Evolutionary conservation across 2,113 vertebrate genomes (phyloP), one percentile per base, ranked within the genome.

Genomic region (Ctenodactylus gundi): DNA sequence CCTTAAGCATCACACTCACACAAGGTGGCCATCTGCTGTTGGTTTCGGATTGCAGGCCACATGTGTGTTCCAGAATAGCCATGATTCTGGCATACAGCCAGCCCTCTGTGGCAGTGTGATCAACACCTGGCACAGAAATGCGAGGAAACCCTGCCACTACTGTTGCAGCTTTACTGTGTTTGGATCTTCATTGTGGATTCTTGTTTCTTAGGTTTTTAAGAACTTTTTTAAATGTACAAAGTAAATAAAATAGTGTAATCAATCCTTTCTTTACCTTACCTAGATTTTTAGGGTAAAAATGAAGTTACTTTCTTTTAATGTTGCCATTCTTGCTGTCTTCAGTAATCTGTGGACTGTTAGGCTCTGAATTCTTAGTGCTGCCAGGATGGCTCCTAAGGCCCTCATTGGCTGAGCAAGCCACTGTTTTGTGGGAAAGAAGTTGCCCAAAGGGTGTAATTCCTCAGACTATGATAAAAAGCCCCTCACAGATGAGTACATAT

Each of bases 41-140:
- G 55, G 94, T 81, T 60, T 93, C 97, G 91, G 91, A 93, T 96
- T 97, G 96, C 96, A 85, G 65, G 27, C 64, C 91, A 44, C 72
- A 36, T 89, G 41, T 88, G 44, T 93, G 62, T 78, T 97, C 46
- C 46, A 62, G 80, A 94, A 88, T 93, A 96, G 76, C 86, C 4
- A 7, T 1, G 23, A 41, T 77, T 95, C 88, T 97, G 97, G 94
- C 97, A 88, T 36, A 46, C 1, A 1, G 81, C 93, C 97, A 97
- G 96, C 55, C 65, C 41, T 86, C 39, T 91, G 2, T 87, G 87
- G 70, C 85, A 68, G 93, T 94, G 73, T 29, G 57, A 18, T 92
- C 78, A 88, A 65, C 90, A 93, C 64, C 95, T 96, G 93, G 51
- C 82, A 85, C 65, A 90, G 90, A 89, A 94, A 65, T 81, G 12